These are phyloP conservation scores for Scolanthus callimorphus DNA, from an alignment of 92 coral and sea anemone species.

Conservation along the genomic window DNA sequence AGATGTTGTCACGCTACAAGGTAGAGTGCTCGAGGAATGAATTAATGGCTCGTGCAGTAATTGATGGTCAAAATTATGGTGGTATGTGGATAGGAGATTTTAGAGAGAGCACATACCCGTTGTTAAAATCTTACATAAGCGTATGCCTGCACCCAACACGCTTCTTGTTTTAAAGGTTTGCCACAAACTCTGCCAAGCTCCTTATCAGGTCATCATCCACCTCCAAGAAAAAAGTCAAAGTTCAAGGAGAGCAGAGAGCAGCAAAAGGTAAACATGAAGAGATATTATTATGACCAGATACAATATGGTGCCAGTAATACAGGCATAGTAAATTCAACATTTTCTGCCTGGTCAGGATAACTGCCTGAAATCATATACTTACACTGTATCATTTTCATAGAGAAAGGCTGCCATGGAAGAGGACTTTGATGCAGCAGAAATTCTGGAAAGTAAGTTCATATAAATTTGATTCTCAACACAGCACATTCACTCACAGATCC, in stretches of 20 bases:
- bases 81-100: background rate
- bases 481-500: too few species aligned
- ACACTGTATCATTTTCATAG: slow-evolving; percentile 4
- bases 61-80: background rate
- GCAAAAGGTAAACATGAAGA: slow-evolving; percentile 10
- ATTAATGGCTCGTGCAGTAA: background rate
- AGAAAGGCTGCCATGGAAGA: slow-evolving; percentile 3
- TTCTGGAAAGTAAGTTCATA: slow-evolving; percentile 54
- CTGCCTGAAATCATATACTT: too few species aligned
- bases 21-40: slow-evolving; percentile 17
- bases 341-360: too few species aligned
- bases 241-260: slow-evolving; percentile 67
- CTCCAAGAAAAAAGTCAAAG: slow-evolving; percentile 90
- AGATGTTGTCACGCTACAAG: slow-evolving; percentile 83
- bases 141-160: too few species aligned
- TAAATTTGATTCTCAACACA: background rate
- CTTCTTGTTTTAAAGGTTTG: slow-evolving; percentile 27
- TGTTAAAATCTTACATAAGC: too few species aligned
- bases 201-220: slow-evolving; percentile 21
- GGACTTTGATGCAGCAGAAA: slow-evolving; percentile 49
- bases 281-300: too few species aligned
- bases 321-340: too few species aligned
- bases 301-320: too few species aligned
- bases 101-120: too few species aligned
- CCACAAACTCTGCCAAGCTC: slow-evolving; percentile 23